Conservation (phyloP, 2,797 vertebrate species). For the Sparus aurata region DNA sequence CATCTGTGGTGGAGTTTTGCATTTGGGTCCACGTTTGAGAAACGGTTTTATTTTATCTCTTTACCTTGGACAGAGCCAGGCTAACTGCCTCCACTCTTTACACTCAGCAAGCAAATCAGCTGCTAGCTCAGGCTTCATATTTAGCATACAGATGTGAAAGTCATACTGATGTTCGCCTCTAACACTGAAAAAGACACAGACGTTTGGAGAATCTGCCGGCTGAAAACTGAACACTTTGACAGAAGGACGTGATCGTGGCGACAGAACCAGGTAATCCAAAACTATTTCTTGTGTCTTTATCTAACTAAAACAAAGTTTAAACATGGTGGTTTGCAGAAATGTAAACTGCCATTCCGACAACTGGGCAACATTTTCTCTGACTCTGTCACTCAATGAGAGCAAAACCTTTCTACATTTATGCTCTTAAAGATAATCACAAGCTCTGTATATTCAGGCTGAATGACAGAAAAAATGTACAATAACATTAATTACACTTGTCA, state of each 20-base stretch:
- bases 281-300: no score
- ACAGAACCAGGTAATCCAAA: no score
- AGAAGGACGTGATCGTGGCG: no score
- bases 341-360: no score
- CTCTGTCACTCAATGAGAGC: neutral
- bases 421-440: no score
- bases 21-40: no score
- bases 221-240: no score
- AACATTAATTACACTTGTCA: neutral
- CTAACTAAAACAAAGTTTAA: no score
- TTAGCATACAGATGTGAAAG: neutral
- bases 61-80: neutral
- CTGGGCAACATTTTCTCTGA: neutral
- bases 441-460: neutral
- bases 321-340: no score
- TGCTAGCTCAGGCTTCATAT: neutral
- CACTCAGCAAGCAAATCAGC: conserved; percentile 2
- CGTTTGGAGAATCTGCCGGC: no score
- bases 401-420: neutral
- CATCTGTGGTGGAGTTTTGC: no score
- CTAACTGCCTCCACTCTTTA: neutral
- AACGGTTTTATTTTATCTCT: neutral
- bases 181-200: neutral
- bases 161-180: neutral
- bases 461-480: neutral